Base-by-base conservation (phyloP, 2,113 vertebrate genomes). In the Vimba vimba region DNA sequence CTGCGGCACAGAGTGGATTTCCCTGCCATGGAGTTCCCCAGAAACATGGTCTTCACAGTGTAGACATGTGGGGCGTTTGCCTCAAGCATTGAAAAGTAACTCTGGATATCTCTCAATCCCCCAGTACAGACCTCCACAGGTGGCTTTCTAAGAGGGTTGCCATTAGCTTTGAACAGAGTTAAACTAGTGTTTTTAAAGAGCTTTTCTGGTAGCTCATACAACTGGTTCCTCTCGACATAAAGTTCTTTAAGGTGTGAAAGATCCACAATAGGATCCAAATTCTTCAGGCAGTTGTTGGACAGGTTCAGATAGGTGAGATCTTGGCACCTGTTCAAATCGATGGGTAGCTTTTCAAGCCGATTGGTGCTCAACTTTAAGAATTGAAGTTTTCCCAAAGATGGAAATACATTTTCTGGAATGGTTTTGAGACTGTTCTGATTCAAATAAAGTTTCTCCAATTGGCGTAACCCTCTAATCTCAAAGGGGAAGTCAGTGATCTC, bases 1-100 rank as follows among this genome's bases (percentile, higher is more conserved):
- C 93, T 95, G 80, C 88, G 91, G 85, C 93, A 93, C 60, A 95
- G 90, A 7, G 93, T 95, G 50, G 95, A 94, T 84, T 95, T 95
- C 0, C 94, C 93, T 0, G 90, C 93, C 89, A 95, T 89, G 0
- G 91, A 93, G 50, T 91, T 89, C 3, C 94, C 94, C 68, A 95
- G 90, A 83, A 95, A 95, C 91, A 94, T 93, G n/a, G 93, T 93
- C 86, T 95, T 95, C 39, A 95, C 85, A 15, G 93, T 92, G 68
- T 91, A 88, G 68, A 90, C 78, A 1, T 83, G 90, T 0, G 21
- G 82, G 4, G 85, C 2, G 0, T 8, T 83, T 5, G 6, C 73
- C 19, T 91, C 89, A 36, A 96, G 89, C 11, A 94, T 92, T 1
- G 0, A 73, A 87, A 95, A 95, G 76, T 95, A 95, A 68, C 83